Percentiles rank a stretch among this genome's conserved stretches.
Conservation (phyloP, 2,797 vertebrate genomes). For the Scolopax rusticola region DNA sequence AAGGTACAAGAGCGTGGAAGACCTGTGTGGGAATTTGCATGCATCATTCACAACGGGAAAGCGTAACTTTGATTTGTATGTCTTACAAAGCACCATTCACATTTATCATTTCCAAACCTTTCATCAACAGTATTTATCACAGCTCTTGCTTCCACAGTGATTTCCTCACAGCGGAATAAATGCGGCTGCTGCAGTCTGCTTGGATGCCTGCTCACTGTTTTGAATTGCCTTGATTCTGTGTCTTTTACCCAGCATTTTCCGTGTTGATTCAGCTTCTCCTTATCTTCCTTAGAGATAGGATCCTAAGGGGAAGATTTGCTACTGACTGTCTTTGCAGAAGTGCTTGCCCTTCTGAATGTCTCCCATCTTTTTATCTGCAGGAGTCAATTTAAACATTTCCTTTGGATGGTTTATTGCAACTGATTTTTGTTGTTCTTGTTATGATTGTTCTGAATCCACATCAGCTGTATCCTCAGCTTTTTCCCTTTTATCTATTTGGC, state of each 20-base stretch:
- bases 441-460: neutral
- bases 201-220: neutral
- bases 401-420: neutral
- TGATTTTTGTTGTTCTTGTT: neutral
- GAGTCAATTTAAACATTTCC: neutral
- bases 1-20: neutral
- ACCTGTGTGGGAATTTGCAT: neutral
- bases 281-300: neutral
- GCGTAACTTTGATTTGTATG: neutral
- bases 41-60: neutral
- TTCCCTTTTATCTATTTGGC: neutral
- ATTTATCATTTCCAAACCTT: neutral
- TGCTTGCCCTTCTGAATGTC: neutral
- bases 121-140: neutral
- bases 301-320: neutral
- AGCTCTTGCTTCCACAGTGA: neutral
- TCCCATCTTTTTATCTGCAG: neutral
- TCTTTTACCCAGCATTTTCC: neutral
- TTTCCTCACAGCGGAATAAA: neutral
- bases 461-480: neutral
- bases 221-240: neutral
- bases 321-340: neutral
- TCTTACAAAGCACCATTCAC: neutral
- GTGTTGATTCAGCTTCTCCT: neutral
- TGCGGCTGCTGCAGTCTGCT: neutral